Base-by-base conservation (phyloP, 2,797 vertebrate genomes). In the Selene dorsalis region DNA sequence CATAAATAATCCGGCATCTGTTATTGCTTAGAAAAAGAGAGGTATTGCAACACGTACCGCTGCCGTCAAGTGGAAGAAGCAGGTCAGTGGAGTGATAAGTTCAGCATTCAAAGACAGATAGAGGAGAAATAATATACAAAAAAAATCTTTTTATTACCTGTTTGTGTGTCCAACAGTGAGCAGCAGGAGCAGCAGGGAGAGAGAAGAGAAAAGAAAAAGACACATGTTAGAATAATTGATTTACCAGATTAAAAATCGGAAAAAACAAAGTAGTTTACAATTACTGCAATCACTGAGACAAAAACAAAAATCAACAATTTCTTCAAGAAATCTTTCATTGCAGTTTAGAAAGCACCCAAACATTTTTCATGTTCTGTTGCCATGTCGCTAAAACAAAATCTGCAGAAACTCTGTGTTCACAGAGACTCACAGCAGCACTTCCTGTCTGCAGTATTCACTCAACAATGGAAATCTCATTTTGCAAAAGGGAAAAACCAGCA, bases 101-200 rank as follows among this genome's bases (percentile, higher is more conserved):
- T 16, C 13, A 48, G 16, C 24, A 26, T 20, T 67, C 6, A 39
- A 65, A 65, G 24, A 60, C 0, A 56, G 16, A 48, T 20, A 48
- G 20, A 48, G 52, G 5, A 55, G 12, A 52, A 68, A 61, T 57
- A 47, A 75, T 41, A 76, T 16, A 3, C 3, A 17, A 35, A 35
- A 35, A 35, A 35, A 35, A 35, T 35, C 32, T 8, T 35, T 73
- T 48, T 26, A 30, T 90, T 92, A 93, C 92, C 93, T 93, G 88
- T 88, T 88, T 43, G n/a, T 16, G 48, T 11, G 60, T 59, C 53
- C 80, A 70, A 39, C 73, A 24, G 24, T 13, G 32, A 55, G 55
- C 28, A 18, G 57, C 70, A 72, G 56, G 58, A n/a, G 56, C 61
- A 60, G 24, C 56, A 60, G 45, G 12, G 39, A 20, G 53, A 43